Evolutionary conservation across 2,113 vertebrate species (phyloP).

Genomic region (Rhea americana): DNA sequence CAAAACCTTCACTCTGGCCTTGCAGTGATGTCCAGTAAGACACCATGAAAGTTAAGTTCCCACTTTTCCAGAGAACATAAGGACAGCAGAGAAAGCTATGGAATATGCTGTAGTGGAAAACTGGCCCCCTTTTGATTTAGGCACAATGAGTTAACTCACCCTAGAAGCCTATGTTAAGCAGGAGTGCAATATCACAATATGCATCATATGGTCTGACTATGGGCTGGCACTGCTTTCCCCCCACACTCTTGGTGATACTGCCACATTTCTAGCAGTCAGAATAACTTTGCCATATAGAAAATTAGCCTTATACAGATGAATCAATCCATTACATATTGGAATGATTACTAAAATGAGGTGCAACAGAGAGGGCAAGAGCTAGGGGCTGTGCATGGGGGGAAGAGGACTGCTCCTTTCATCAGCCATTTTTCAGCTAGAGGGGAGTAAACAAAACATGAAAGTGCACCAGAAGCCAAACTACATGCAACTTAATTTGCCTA

Average conservation of each 20-base stretch:
- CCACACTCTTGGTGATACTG: not conserved
- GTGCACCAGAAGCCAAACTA: not conserved
- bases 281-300: not conserved
- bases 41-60: not conserved
- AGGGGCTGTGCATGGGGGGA: fast-evolving
- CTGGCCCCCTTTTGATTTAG: not conserved
- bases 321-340: not conserved
- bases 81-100: not conserved
- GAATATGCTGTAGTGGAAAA: not conserved
- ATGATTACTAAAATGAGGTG: not conserved
- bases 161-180: not conserved
- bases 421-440: not conserved
- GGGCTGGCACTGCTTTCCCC: not conserved
- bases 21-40: not conserved
- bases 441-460: not conserved
- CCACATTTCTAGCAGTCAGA: not conserved
- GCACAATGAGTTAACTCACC: not conserved
- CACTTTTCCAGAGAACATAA: not conserved
- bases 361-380: not conserved
- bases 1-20: not conserved
- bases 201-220: not conserved
- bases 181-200: not conserved
- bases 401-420: not conserved
- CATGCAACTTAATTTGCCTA: not conserved
- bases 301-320: not conserved